Evolutionary conservation across 2,888 invertebrate species (phyloP).

Genomic region (Polydrusus cervinus): DNA sequence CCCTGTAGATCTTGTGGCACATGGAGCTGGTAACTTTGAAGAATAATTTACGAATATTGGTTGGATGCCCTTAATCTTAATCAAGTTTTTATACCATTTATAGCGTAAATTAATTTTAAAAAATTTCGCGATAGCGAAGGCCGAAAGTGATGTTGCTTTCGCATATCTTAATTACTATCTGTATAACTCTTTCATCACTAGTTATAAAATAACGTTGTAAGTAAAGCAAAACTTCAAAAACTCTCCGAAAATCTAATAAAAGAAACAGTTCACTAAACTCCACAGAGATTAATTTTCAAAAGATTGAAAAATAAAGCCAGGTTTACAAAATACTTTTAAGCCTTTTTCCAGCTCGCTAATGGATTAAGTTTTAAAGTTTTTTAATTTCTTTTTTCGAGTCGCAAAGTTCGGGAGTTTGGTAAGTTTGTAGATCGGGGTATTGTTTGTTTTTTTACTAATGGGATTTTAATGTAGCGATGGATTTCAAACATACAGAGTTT

Average conservation of each 20-base stretch:
- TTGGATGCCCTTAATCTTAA: too few relatives aligned
- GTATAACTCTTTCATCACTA: too few relatives aligned
- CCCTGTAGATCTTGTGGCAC: too few relatives aligned
- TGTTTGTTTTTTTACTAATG: conserved; percentile 30
- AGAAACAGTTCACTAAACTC: conserved; percentile 38
- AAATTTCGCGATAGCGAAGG: too few relatives aligned
- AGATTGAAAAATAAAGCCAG: conserved; percentile 48
- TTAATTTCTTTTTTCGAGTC: conserved; percentile 43
- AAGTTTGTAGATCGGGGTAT: conserved; percentile 32
- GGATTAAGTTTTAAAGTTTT: conserved; percentile 50
- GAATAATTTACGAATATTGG: too few relatives aligned
- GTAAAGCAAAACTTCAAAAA: conserved; percentile 10
- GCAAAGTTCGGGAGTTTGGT: conserved; percentile 19
- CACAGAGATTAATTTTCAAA: conserved; percentile 42
- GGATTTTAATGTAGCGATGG: conserved; percentile 8
- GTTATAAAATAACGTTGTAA: neutral
- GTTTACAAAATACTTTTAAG: conserved; percentile 50
- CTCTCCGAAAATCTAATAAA: conserved; percentile 29
- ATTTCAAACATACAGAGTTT: neutral
- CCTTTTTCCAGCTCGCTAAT: conserved; percentile 45
- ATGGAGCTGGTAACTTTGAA: too few relatives aligned
- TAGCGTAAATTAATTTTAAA: too few relatives aligned
- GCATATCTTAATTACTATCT: too few relatives aligned
- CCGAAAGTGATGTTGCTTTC: too few relatives aligned
- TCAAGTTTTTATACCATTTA: too few relatives aligned